phyloP scores from a whole-genome alignment of 1,140 invertebrate genomes.

The Epicauta chinensis region DNA sequence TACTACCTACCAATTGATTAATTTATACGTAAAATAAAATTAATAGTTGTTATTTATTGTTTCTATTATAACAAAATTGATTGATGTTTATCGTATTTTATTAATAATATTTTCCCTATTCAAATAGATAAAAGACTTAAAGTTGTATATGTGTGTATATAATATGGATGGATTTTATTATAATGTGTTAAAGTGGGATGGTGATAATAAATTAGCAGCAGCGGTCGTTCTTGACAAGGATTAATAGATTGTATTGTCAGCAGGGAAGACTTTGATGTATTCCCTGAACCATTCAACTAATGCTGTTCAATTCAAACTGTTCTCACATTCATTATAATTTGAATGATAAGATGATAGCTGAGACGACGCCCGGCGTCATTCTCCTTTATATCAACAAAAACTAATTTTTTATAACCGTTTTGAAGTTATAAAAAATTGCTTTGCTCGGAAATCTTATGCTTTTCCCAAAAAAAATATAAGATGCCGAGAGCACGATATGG shows the following conservation, averaged over 20 bases:
- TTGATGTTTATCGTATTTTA: conserved; percentile 31
- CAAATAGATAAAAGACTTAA: conserved; percentile 22
- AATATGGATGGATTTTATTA: background rate
- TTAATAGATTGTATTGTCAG: conserved; percentile 42
- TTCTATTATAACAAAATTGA: conserved; percentile 30
- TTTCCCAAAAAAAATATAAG: too few species aligned
- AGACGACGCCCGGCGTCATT: too few species aligned
- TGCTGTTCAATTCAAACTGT: conserved; percentile 35
- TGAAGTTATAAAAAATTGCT: too few species aligned
- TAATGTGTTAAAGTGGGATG: conserved; percentile 11
- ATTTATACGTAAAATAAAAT: conserved; percentile 13
- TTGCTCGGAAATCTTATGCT: too few species aligned
- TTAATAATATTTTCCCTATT: conserved; percentile 28
- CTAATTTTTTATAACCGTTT: too few species aligned
- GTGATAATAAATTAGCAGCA: conserved; percentile 39
- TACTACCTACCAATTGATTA: too few species aligned
- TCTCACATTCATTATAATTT: conserved; percentile 40
- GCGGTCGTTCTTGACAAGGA: conserved; percentile 37
- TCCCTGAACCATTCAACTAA: conserved; percentile 31
- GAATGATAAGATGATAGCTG: too few species aligned
- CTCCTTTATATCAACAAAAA: too few species aligned
- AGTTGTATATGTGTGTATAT: background rate
- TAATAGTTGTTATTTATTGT: conserved; percentile 27
- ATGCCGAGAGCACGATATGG: too few species aligned
- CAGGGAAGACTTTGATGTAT: conserved; percentile 40